Evolutionary conservation across 2,888 invertebrate genomes (phyloP).

Genomic region (Tyria jacobaeae): DNA sequence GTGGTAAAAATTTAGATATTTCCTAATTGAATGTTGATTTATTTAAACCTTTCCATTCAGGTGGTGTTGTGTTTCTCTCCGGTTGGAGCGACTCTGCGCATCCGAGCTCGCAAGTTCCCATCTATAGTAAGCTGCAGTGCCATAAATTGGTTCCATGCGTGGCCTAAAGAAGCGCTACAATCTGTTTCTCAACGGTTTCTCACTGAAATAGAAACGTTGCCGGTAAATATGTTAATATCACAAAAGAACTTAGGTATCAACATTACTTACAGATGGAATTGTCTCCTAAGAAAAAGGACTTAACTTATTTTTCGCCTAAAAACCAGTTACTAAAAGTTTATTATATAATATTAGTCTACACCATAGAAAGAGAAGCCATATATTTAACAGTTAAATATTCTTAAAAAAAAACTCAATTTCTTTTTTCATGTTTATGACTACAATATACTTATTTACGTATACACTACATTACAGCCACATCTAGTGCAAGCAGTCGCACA

Average conservation of each 20-base stretch:
- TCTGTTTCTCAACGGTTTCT: conserved; percentile 95
- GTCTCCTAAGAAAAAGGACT: too few species aligned
- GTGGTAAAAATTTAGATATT: too few species aligned
- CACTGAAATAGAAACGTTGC: conserved; percentile 90
- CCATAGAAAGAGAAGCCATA: too few species aligned
- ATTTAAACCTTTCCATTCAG: conserved; percentile 48
- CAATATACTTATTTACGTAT: too few species aligned
- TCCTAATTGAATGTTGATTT: too few species aligned
- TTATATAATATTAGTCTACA: too few species aligned
- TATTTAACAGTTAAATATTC: too few species aligned
- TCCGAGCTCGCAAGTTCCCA: conserved; percentile 97
- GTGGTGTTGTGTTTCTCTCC: conserved; percentile 97
- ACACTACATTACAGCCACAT: conserved; percentile 68
- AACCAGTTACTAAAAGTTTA: too few species aligned
- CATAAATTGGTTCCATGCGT: conserved; percentile 99
- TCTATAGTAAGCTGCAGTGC: conserved; percentile 97
- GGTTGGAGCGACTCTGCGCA: conserved; percentile 94
- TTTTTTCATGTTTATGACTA: too few species aligned
- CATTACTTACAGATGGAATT: too few species aligned
- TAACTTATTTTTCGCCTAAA: not conserved
- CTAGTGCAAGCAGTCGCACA: conserved; percentile 89
- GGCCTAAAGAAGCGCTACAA: conserved; percentile 96
- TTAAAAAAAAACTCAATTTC: too few species aligned
- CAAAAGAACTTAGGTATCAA: too few species aligned
- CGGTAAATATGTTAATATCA: conserved; percentile 74